Conservation (phyloP, 2,888 invertebrate genomes). For the Pediacus dermestoides region DNA sequence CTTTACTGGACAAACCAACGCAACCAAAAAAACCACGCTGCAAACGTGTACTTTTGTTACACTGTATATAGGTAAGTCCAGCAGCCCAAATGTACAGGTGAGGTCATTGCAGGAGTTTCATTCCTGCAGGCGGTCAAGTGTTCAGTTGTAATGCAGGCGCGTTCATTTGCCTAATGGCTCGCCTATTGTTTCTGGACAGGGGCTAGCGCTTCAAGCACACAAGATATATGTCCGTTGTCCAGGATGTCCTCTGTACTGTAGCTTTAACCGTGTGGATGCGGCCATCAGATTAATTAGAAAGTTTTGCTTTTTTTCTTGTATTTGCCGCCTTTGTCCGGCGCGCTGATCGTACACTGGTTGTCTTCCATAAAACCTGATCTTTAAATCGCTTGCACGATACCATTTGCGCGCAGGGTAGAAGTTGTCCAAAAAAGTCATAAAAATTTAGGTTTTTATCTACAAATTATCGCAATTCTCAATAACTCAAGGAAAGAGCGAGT, state of each 20-base stretch:
- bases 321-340: constrained; percentile 32
- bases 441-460: too few species aligned
- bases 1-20: constrained; percentile 12
- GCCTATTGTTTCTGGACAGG: constrained; percentile 49
- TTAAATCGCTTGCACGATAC: constrained; percentile 6
- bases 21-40: constrained; percentile 12
- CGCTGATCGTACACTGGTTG: constrained; percentile 18
- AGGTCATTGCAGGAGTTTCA: constrained; percentile 8
- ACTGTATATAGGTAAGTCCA: constrained; percentile 40
- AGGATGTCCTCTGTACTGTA: constrained; percentile 25
- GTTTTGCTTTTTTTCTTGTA: constrained; percentile 30
- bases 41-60: constrained; percentile 35
- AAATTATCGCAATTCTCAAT: too few species aligned
- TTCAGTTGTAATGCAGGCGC: constrained; percentile 28
- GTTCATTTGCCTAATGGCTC: constrained; percentile 51
- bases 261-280: constrained; percentile 26
- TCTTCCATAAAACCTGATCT: constrained; percentile 13
- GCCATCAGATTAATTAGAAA: constrained; percentile 39
- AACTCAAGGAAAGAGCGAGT: too few species aligned
- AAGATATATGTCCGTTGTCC: constrained; percentile 45
- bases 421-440: too few species aligned
- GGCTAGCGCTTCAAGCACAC: constrained; percentile 44
- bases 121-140: constrained; percentile 14
- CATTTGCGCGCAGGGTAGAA: too few species aligned
- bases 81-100: constrained; percentile 22